phyloP scores from a whole-genome alignment of 2,888 invertebrate species.

The Thecocarcelia acutangulata region DNA sequence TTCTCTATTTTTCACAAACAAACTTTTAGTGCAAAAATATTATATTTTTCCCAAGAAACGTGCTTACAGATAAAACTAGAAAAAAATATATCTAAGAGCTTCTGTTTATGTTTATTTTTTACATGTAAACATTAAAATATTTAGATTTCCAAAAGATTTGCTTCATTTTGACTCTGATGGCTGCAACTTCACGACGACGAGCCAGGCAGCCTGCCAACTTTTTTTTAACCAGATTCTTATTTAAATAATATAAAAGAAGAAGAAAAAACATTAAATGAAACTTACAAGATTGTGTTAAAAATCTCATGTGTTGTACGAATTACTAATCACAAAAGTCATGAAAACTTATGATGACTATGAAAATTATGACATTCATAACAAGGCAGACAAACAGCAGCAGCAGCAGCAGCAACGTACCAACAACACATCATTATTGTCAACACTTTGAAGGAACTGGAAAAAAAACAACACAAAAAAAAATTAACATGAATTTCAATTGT shows the following conservation, averaged over 20 bases:
- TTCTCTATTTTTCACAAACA: neutral
- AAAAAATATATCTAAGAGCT: constrained; percentile 17
- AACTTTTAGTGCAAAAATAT: constrained; percentile 19
- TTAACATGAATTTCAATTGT: constrained; percentile 22
- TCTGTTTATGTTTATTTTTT: constrained; percentile 61
- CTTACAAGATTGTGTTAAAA: constrained; percentile 58
- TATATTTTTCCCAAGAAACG: constrained; percentile 52
- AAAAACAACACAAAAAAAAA: neutral
- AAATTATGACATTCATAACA: constrained; percentile 64
- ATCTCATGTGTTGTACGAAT: constrained; percentile 57
- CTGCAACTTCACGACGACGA: constrained; percentile 25
- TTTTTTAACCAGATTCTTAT: constrained; percentile 32
- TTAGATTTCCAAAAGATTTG: constrained; percentile 56
- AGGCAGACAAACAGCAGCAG: constrained; percentile 11
- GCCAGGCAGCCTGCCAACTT: neutral
- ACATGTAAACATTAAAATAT: constrained; percentile 63
- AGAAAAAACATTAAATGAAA: constrained; percentile 41
- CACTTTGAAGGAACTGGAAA: constrained; percentile 26
- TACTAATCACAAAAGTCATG: constrained; percentile 56
- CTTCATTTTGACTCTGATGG: constrained; percentile 11
- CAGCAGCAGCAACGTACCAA: neutral
- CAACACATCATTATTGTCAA: constrained; percentile 57
- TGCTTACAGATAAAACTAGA: constrained; percentile 1
- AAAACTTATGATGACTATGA: constrained; percentile 46
- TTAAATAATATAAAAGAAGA: neutral